Conservation (phyloP, 2,113 vertebrate genomes). For the Neolamprologus caudopunctatus region DNA sequence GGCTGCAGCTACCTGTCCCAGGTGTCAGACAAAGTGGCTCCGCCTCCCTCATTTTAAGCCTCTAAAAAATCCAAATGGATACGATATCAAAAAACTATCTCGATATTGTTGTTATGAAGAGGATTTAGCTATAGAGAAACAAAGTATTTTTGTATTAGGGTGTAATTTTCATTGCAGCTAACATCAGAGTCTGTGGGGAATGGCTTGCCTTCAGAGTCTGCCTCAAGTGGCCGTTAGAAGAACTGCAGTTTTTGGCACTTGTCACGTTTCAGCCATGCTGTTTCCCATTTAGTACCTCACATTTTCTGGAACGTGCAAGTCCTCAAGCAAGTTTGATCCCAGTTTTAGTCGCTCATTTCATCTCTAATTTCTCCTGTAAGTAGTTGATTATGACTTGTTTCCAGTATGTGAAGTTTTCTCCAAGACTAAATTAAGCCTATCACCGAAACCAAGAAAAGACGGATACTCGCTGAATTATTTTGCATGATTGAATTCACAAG, state of each 20-base stretch:
- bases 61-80: background rate
- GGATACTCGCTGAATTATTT: background rate
- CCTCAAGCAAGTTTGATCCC: background rate
- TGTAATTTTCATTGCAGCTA: background rate
- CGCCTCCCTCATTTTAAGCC: background rate
- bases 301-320: background rate
- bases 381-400: background rate
- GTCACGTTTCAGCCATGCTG: background rate
- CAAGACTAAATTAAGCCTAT: background rate
- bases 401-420: background rate
- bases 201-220: accelerated
- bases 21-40: background rate
- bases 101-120: background rate
- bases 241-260: background rate
- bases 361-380: background rate
- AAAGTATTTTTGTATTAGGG: background rate
- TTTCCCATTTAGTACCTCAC: background rate
- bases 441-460: background rate
- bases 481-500: background rate
- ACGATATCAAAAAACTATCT: accelerated
- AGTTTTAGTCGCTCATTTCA: background rate
- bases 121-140: background rate
- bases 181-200: background rate
- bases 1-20: background rate
- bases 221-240: background rate